Base-by-base conservation (phyloP, 2,113 vertebrate species). In the Oncorhynchus kisutch region DNA sequence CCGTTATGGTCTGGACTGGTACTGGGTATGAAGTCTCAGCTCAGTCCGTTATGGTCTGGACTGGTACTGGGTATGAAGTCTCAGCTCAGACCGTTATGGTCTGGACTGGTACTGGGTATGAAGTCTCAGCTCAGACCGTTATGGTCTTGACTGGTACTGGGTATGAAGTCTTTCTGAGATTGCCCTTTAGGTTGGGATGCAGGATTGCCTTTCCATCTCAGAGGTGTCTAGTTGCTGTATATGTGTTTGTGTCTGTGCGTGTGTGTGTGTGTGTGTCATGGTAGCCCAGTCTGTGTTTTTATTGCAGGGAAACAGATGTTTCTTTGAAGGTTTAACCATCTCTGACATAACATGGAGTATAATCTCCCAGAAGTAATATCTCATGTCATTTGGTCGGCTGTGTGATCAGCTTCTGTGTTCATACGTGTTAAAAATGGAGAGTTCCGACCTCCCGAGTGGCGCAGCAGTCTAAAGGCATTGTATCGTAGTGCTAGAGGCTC, bases 261-360 rank as follows among this genome's bases (percentile, higher is more conserved):
- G 12, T 1, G 2, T 34, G 31, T 0, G 6, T 31, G 31, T 34
- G 31, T 34, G 51, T 54, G 4, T 18, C 34, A 39, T 8, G 34
- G 34, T 39, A 39, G 34, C 7, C 34, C 34, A 8, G 34, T 34
- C 69, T 82, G 79, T 71, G 64, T 83, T 87, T 88, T 76, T 75
- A 83, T 67, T 57, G 75, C 80, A 82, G 77, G 73, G 84, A 90
- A 91, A 90, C 91, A 90, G 88, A 92, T 91, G 90, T 91, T 84
- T 85, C 75, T 81, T 24, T 20, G 67, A 87, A 79, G 68, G 45
- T 77, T 45, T 79, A 66, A 67, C 72, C 79, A 70, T 82, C 81
- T 89, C 82, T 89, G 83, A 84, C 81, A 78, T 84, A 85, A 68
- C 81, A 74, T 34, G 75, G 77, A 76, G 67, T 54, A 74, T 67